Conservation (phyloP, 2,113 vertebrate species). For the Prionailurus bengalensis region DNA sequence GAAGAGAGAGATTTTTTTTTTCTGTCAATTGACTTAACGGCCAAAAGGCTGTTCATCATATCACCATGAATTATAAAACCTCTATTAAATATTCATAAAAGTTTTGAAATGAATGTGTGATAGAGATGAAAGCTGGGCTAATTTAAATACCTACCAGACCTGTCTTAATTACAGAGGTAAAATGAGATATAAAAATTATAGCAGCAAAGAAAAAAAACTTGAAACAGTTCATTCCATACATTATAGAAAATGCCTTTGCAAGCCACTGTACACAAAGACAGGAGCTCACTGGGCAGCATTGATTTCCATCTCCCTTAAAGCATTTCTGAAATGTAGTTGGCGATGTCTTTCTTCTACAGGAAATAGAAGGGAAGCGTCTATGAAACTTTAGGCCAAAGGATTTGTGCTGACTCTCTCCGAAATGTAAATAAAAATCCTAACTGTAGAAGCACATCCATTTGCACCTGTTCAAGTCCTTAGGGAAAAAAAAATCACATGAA, state of each 20-base stretch:
- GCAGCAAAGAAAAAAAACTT: constrained; percentile 80
- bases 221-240: constrained; percentile 85
- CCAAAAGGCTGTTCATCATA: constrained; percentile 92
- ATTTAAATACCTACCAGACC: constrained; percentile 93
- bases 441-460: not conserved
- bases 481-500: not conserved
- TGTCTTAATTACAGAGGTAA: constrained; percentile 92
- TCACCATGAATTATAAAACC: constrained; percentile 92
- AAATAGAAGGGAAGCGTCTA: not conserved
- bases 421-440: constrained; percentile 29
- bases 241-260: constrained; percentile 80
- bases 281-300: not conserved
- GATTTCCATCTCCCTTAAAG: not conserved
- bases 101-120: constrained; percentile 92
- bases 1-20: constrained; percentile 85
- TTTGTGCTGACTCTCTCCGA: constrained; percentile 5
- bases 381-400: not conserved
- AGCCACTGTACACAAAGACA: constrained; percentile 32
- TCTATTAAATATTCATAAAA: constrained; percentile 94
- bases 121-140: constrained; percentile 91
- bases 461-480: not conserved
- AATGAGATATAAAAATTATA: constrained; percentile 92
- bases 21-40: constrained; percentile 92
- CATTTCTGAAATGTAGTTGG: not conserved
- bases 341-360: not conserved